Percentiles rank a stretch among this genome's conserved stretches.
These are phyloP conservation scores for Hepsetus odoe DNA, from an alignment of 2,113 vertebrate genomes.

Conservation along the genomic window DNA sequence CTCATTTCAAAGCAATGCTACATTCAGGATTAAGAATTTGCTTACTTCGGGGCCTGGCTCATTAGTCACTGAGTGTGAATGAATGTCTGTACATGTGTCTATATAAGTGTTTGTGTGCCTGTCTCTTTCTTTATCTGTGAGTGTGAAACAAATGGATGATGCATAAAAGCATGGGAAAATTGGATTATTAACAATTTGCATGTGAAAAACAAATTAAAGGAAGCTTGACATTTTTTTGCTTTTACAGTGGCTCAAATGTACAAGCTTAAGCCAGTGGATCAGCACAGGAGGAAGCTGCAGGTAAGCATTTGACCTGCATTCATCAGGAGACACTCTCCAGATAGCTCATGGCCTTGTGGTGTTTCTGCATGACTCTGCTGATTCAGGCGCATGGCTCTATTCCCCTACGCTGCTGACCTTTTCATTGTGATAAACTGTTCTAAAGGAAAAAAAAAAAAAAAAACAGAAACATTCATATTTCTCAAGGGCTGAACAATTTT, in stretches of 20 bases:
- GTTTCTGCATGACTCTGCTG: conserved; percentile 6
- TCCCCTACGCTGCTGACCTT: conserved; percentile 40
- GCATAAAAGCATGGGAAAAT: neutral
- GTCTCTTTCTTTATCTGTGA: neutral
- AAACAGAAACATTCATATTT: neutral
- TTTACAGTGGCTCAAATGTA: no score
- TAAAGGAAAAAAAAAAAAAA: conserved; percentile 22
- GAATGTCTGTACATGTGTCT: conserved; percentile 1
- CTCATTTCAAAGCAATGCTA: conserved; percentile 41
- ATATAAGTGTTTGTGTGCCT: neutral
- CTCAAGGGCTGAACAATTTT: neutral
- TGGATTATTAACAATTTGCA: neutral
- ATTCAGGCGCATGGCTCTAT: conserved; percentile 2
- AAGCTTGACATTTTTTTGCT: neutral
- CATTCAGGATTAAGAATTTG: conserved; percentile 35
- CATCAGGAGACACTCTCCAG: neutral
- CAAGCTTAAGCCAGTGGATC: neutral
- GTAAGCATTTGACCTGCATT: conserved; percentile 26
- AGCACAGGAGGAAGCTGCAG: neutral
- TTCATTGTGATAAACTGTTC: conserved; percentile 53
- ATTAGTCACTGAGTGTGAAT: conserved; percentile 45
- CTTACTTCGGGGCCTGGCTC: conserved; percentile 36
- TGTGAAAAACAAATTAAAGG: neutral
- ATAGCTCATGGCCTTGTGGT: conserved; percentile 7
- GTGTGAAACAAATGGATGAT: neutral